Evolutionary conservation across 2,113 vertebrate species (phyloP).

Genomic region (Progne subis): DNA sequence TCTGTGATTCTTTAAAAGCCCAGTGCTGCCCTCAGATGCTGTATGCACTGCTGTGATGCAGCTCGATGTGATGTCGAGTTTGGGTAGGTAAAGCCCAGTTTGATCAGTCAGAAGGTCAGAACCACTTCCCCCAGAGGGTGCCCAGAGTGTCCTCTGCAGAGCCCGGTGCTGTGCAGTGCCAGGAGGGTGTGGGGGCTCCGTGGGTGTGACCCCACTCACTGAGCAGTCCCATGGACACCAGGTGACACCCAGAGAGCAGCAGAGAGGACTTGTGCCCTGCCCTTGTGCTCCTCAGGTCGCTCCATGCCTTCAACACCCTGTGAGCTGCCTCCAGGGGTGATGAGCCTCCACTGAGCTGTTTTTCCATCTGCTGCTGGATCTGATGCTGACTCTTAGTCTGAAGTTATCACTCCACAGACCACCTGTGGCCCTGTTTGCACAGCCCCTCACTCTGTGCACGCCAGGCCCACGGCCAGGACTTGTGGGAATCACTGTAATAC

Average conservation of each 20-base stretch:
- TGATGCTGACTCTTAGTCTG: not conserved
- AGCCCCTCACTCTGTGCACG: not conserved
- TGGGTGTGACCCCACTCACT: not conserved
- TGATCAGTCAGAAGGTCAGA: not conserved
- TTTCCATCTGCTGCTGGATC: not conserved
- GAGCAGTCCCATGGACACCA: not conserved
- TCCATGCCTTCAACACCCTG: rapidly evolving
- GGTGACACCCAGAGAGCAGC: not conserved
- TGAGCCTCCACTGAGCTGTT: rapidly evolving
- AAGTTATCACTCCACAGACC: rapidly evolving
- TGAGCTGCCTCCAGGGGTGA: not conserved
- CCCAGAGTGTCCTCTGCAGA: not conserved
- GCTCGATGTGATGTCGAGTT: rapidly evolving
- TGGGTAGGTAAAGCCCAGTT: not conserved
- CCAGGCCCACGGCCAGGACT: not conserved
- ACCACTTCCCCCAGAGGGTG: rapidly evolving
- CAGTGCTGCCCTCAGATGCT: not conserved
- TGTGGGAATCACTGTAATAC: not conserved
- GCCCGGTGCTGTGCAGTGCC: rapidly evolving
- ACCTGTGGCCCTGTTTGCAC: not conserved
- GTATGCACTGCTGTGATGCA: rapidly evolving
- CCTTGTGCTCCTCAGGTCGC: not conserved
- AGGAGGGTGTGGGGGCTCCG: rapidly evolving
- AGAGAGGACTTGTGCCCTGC: not conserved
- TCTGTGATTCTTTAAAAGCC: not conserved